Percentiles rank a stretch among this genome's conserved stretches.
phyloP scores from a whole-genome alignment of 23 tunicate species.

The Corella eumyota region DNA sequence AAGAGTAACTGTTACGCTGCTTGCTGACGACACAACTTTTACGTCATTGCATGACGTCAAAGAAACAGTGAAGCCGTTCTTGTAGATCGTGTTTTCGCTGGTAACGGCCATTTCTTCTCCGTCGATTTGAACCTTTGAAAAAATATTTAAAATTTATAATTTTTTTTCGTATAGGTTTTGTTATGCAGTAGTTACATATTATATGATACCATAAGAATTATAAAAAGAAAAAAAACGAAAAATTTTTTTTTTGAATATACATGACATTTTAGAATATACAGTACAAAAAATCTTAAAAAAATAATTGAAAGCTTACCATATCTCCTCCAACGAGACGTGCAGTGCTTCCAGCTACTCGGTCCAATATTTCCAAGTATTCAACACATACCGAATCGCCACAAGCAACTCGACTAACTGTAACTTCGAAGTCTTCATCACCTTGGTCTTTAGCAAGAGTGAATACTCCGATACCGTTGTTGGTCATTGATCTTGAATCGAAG shows the following conservation, averaged over 20 bases:
- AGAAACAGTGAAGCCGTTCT: slow-evolving; percentile 25
- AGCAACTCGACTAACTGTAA: slow-evolving; percentile 22
- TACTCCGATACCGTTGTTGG: slow-evolving; percentile 39
- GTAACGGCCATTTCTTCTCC: slow-evolving; percentile 11
- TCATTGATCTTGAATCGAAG: slow-evolving; percentile 32
- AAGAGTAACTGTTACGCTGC: slow-evolving; percentile 23
- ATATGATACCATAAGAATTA: background rate
- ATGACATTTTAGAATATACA: too few relatives aligned
- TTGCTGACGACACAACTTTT: slow-evolving; percentile 17
- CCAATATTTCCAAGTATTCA: slow-evolving; percentile 38
- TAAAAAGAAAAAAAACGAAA: too few relatives aligned
- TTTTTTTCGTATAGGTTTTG: background rate
- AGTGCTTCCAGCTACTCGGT: slow-evolving; percentile 36
- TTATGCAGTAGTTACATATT: too few relatives aligned
- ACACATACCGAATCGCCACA: slow-evolving; percentile 25
- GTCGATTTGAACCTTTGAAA: slow-evolving; percentile 53
- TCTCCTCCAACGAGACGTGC: slow-evolving; percentile 10
- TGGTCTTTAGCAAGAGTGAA: slow-evolving; percentile 51
- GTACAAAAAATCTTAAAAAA: too few relatives aligned
- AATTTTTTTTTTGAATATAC: too few relatives aligned
- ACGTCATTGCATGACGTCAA: slow-evolving; percentile 17
- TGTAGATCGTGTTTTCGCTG: background rate
- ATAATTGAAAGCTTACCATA: slow-evolving; percentile 36
- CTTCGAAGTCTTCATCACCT: slow-evolving; percentile 34
- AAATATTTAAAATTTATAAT: background rate